Base-by-base conservation (phyloP, 2,113 vertebrate genomes). In the Galbula dea region DNA sequence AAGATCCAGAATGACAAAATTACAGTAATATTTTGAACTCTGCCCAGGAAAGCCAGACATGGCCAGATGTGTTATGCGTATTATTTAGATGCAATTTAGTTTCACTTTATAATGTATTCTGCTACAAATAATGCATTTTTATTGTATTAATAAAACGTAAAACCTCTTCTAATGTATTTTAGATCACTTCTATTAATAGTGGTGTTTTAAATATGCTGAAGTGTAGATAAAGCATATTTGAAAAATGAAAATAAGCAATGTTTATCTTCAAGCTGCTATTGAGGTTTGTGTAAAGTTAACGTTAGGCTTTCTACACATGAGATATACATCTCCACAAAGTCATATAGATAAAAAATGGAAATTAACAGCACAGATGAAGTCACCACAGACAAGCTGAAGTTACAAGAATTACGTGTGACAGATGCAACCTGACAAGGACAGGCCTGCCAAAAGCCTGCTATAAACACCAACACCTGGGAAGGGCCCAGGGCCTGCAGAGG, bases 231-330 rank as follows among this genome's bases (percentile, higher is more conserved):
- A 75, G 23, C 9, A 14, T 51, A 62, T 92, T 82, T 92, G 58
- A 73, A 87, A 95, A 95, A 66, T 36, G 4, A 82, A 84, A 89
- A 82, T 57, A 86, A 74, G 10, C 55, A 67, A 71, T 49, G 23
- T 84, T 88, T 96, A 27, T 89, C 85, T 94, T 86, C 37, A 41
- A 45, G 37, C 9, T 76, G 24, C 82, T 84, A 92, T 89, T 96
- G 76, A 6, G 11, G 32, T 89, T 81, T 1, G 1, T 66, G 37
- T 75, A 57, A 92, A 84, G 58, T 84, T 90, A 90, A 78, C 59
- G 20, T 36, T 86, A 48, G 49, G 58, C 69, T 89, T 93, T 73
- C 45, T 76, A 39, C 21, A 43, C 21, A 48, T 5, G 2, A 74
- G n/a, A 49, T 29, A 39, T 20, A 24, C 2, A 58, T 76, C 41